Conservation (phyloP, 2,113 vertebrate species). For the Oncorhynchus tshawytscha region DNA sequence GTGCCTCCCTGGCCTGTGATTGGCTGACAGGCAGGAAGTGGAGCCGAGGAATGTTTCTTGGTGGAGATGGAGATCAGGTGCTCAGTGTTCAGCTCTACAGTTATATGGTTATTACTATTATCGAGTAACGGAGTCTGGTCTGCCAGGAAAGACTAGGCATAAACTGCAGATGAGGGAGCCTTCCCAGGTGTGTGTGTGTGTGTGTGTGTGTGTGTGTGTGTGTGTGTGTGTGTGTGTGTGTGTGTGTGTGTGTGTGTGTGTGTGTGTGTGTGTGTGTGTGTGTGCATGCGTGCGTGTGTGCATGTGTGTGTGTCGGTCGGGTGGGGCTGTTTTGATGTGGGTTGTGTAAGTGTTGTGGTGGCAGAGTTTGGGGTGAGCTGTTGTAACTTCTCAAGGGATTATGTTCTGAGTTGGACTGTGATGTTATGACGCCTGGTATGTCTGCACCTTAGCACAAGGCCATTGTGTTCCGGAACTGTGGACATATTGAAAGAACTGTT, state of each 20-base stretch:
- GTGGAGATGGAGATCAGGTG: constrained; percentile 1
- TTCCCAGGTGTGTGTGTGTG: background rate
- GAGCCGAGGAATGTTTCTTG: background rate
- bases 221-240: background rate
- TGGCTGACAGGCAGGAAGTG: background rate
- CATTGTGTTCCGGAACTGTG: too few species aligned
- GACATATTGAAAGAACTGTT: too few species aligned
- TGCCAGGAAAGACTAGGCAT: background rate
- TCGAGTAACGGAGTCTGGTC: background rate
- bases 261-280: background rate
- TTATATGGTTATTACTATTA: background rate
- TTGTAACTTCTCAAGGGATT: too few species aligned
- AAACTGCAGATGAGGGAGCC: background rate
- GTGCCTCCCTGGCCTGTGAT: background rate
- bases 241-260: background rate
- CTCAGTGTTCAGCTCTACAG: background rate
- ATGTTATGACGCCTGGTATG: too few species aligned
- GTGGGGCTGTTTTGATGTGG: background rate
- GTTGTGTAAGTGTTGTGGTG: too few species aligned
- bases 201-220: background rate
- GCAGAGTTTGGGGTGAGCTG: too few species aligned
- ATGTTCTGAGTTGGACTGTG: too few species aligned
- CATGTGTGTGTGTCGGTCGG: background rate
- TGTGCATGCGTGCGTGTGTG: background rate
- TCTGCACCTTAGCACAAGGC: too few species aligned